phyloP scores from a whole-genome alignment of 2,113 vertebrate genomes.

The Phalacrocorax brasilianus region DNA sequence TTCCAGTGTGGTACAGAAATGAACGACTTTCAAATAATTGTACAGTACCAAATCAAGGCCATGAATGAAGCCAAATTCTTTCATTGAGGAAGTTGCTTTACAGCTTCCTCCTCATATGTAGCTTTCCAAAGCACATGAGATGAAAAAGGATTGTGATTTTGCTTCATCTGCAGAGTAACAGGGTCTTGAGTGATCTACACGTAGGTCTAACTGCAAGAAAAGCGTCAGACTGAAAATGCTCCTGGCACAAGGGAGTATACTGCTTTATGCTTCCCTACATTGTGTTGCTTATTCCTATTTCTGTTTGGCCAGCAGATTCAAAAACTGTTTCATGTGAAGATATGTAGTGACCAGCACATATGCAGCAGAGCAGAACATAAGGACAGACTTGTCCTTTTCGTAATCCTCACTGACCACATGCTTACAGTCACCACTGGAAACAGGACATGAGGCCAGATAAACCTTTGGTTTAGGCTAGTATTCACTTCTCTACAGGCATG shows the following conservation, averaged over 20 bases:
- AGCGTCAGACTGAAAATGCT: neutral
- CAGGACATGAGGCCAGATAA: neutral
- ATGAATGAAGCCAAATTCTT: neutral
- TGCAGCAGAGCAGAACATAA: accelerated
- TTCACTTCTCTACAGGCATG: neutral
- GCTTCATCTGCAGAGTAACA: neutral
- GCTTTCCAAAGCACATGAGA: neutral
- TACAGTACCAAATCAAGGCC: neutral
- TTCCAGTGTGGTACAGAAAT: neutral
- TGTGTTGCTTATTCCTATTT: neutral
- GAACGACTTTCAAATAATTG: neutral
- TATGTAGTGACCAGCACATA: neutral
- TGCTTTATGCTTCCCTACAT: neutral
- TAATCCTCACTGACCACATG: neutral
- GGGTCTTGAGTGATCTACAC: neutral
- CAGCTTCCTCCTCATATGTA: neutral
- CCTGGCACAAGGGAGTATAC: neutral
- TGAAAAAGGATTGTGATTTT: neutral
- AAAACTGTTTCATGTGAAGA: neutral
- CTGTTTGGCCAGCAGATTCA: neutral
- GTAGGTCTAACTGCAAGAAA: neutral
- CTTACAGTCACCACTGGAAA: neutral
- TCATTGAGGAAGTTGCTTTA: neutral
- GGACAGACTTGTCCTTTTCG: neutral
- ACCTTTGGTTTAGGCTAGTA: neutral